Conservation (phyloP, 2,113 vertebrate genomes). For the Odobenus rosmarus region DNA sequence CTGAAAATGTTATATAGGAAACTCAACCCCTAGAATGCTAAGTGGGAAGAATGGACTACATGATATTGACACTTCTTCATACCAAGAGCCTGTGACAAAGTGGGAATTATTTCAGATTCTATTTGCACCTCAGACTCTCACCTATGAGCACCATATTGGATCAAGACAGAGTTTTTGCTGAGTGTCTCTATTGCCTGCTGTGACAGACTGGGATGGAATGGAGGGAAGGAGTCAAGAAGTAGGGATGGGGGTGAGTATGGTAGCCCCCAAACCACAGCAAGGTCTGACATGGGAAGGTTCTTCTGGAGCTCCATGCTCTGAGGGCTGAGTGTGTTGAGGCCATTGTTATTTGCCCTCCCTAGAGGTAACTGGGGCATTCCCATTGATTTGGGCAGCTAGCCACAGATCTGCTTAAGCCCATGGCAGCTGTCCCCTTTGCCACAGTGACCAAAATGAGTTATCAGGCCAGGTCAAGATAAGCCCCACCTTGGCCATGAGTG, state of each 20-base stretch:
- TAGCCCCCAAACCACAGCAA: background rate
- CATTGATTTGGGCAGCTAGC: background rate
- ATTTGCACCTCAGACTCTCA: background rate
- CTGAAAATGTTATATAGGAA: background rate
- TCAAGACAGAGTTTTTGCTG: background rate
- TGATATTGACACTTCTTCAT: background rate
- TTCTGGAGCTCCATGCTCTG: background rate
- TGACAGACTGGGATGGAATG: background rate
- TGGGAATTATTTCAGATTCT: background rate
- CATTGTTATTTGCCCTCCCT: background rate
- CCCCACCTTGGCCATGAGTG: background rate
- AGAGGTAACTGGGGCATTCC: background rate
- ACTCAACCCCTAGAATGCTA: background rate
- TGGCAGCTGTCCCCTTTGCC: constrained; percentile 57
- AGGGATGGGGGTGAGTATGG: background rate
- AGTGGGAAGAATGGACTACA: background rate
- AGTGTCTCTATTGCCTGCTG: background rate
- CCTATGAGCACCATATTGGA: background rate
- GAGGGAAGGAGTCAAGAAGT: background rate
- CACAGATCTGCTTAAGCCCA: background rate
- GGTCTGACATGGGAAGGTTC: background rate
- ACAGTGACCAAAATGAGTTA: constrained; percentile 45
- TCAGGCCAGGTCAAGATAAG: background rate
- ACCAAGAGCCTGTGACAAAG: background rate
- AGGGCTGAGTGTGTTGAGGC: background rate